phyloP scores from a whole-genome alignment of 2,113 vertebrate species.

The Hirundichthys speculiger region DNA sequence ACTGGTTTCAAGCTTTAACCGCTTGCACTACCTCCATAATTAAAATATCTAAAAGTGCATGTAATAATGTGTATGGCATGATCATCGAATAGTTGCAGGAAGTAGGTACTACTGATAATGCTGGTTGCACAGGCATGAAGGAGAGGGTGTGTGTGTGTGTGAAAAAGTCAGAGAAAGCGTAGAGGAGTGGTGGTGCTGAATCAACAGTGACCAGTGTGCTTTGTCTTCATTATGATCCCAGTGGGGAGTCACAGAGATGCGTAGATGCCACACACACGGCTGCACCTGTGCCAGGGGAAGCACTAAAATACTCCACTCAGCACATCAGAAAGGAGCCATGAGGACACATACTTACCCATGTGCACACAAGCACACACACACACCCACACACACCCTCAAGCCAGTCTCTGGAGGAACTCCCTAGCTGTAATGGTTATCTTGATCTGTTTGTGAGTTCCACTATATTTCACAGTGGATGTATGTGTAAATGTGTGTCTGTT shows the following conservation, averaged over 20 bases:
- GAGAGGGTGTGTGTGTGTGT: conserved; percentile 18
- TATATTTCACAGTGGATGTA: neutral
- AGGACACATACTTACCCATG: conserved; percentile 52
- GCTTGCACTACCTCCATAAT: neutral
- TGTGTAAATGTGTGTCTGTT: neutral
- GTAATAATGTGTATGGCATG: neutral
- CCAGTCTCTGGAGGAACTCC: conserved; percentile 11
- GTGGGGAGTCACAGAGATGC: conserved; percentile 84
- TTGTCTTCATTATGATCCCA: conserved; percentile 93
- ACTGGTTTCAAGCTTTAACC: neutral
- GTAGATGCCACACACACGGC: conserved; percentile 50
- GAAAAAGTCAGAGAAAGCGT: conserved; percentile 23
- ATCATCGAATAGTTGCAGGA: conserved; percentile 21
- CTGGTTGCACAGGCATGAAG: conserved; percentile 32
- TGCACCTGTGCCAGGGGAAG: conserved; percentile 66
- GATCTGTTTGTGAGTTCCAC: neutral
- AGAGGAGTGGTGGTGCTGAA: conserved; percentile 80
- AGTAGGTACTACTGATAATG: conserved; percentile 32
- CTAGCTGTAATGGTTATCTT: neutral
- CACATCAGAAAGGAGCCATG: conserved; percentile 69
- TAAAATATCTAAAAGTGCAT: neutral
- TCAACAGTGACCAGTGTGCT: conserved; percentile 91
- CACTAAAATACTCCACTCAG: conserved; percentile 72
- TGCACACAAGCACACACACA: conserved; percentile 5
- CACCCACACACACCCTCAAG: conserved; percentile 16